phyloP scores from a whole-genome alignment of 2,113 vertebrate species.

The Austrofundulus limnaeus region DNA sequence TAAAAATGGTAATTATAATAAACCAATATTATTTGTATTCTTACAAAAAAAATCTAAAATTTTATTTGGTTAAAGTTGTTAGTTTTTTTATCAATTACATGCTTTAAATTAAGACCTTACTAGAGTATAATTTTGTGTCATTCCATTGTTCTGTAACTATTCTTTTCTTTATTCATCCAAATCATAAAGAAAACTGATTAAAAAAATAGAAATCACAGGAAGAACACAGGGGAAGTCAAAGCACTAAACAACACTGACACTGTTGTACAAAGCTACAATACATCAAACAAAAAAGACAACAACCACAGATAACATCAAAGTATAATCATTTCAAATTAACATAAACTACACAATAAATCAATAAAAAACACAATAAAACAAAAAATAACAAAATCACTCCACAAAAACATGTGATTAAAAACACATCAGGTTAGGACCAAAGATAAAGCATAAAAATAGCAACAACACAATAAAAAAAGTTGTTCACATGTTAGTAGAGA shows the following conservation, averaged over 20 bases:
- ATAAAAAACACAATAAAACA: conserved; percentile 25
- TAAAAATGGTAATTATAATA: background rate
- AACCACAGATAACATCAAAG: conserved; percentile 42
- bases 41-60: too few relatives aligned
- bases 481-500: conserved; percentile 19
- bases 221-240: conserved; percentile 45
- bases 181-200: conserved; percentile 36
- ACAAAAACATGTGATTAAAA: conserved; percentile 26
- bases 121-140: conserved; percentile 17
- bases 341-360: conserved; percentile 10
- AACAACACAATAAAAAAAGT: conserved; percentile 10
- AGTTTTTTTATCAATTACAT: background rate
- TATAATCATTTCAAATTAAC: conserved; percentile 34
- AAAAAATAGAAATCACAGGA: conserved; percentile 41
- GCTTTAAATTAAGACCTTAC: conserved; percentile 20
- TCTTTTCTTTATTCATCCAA: conserved; percentile 28
- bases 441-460: conserved; percentile 12
- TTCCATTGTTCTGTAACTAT: conserved; percentile 6
- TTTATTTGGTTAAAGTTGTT: background rate
- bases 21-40: too few relatives aligned
- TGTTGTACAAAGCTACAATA: conserved; percentile 39
- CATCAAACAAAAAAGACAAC: conserved; percentile 7
- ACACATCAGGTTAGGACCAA: conserved; percentile 27
- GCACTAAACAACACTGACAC: conserved; percentile 38
- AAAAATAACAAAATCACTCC: conserved; percentile 16